Conservation (phyloP, 2,888 invertebrate genomes). For the Morpho helenor region DNA sequence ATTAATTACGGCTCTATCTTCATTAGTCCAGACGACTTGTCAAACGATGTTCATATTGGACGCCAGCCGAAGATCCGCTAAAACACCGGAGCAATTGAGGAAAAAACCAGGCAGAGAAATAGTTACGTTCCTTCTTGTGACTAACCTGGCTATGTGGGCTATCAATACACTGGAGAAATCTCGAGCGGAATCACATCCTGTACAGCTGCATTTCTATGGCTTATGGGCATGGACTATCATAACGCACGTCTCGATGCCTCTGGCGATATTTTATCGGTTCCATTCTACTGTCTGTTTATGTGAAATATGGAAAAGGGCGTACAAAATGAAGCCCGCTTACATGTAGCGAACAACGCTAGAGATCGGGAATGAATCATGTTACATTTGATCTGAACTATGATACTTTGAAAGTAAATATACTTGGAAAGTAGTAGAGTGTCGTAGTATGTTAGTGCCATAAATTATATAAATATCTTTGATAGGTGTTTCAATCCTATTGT, state of each 20-base stretch:
- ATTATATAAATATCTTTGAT: slow-evolving; percentile 34
- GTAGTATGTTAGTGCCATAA: slow-evolving; percentile 69
- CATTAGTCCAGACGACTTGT: slow-evolving; percentile 92
- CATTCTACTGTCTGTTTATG: slow-evolving; percentile 97
- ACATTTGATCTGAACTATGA: slow-evolving; percentile 32
- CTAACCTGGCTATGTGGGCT: slow-evolving; percentile 96
- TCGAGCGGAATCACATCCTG: slow-evolving; percentile 93
- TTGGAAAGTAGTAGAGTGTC: slow-evolving; percentile 29
- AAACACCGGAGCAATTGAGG: slow-evolving; percentile 88
- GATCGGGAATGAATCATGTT: slow-evolving; percentile 43
- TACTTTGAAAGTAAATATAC: slow-evolving; percentile 12
- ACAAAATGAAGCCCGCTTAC: slow-evolving; percentile 93
- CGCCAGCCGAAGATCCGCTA: slow-evolving; percentile 90
- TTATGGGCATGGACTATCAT: slow-evolving; percentile 98
- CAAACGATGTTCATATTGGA: slow-evolving; percentile 96
- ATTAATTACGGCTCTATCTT: slow-evolving; percentile 89
- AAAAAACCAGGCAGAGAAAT: slow-evolving; percentile 96
- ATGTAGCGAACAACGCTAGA: slow-evolving; percentile 82
- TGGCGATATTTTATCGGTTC: slow-evolving; percentile 96
- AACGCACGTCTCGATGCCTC: slow-evolving; percentile 95
- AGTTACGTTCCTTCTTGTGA: slow-evolving; percentile 93
- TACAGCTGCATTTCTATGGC: slow-evolving; percentile 94
- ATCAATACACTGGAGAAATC: slow-evolving; percentile 96
- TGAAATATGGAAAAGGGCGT: slow-evolving; percentile 97
- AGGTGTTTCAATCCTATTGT: slow-evolving; percentile 22